Percentiles rank a stretch among this genome's conserved stretches.
Evolutionary conservation across 2,888 invertebrate species (phyloP).

Genomic region (Himalopsyche japonica): DNA sequence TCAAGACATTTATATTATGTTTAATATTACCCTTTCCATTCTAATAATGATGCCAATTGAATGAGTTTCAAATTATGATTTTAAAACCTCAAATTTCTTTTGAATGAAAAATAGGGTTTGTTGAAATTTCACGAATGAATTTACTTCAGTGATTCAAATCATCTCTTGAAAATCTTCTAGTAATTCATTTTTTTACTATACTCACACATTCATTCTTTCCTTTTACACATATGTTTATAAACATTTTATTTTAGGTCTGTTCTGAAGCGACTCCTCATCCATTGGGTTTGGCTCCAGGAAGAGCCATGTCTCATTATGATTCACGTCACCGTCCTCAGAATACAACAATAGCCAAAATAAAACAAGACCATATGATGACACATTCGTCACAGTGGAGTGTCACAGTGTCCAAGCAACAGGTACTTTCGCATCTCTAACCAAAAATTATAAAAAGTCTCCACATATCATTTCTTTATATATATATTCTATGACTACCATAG

Average conservation of each 20-base stretch:
- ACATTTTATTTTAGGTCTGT: conserved; percentile 59
- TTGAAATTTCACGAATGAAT: no score
- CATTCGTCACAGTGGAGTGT: conserved; percentile 66
- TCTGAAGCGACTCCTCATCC: conserved; percentile 70
- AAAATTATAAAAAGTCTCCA: neutral
- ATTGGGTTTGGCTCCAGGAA: conserved; percentile 68
- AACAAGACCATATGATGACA: conserved; percentile 65
- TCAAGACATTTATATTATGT: neutral
- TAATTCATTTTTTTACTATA: neutral
- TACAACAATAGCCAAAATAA: conserved; percentile 64
- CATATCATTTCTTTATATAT: no score
- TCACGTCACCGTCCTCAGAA: conserved; percentile 72
- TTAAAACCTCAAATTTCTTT: no score
- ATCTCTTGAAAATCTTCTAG: no score
- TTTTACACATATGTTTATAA: neutral
- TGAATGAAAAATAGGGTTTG: no score
- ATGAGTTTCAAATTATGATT: no score
- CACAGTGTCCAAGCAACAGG: conserved; percentile 32
- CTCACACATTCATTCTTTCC: neutral
- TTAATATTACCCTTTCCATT: no score
- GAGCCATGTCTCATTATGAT: conserved; percentile 74
- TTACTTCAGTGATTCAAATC: no score
- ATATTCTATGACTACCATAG: no score
- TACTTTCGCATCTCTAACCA: neutral
- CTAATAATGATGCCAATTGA: no score